phyloP scores from a whole-genome alignment of 2,888 invertebrate species.

The Blomia tropicalis region DNA sequence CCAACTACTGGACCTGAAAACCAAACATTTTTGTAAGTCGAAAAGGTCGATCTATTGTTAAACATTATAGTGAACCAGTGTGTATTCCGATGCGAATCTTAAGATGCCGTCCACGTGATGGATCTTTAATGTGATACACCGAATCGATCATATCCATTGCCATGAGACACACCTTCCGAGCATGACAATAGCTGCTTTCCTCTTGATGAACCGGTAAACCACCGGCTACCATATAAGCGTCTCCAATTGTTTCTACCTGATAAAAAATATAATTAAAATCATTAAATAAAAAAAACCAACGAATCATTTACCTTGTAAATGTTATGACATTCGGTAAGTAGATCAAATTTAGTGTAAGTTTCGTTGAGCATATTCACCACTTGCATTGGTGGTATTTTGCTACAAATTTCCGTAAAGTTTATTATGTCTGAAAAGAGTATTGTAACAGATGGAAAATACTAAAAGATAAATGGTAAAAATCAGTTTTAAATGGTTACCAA shows the following conservation, averaged over 20 bases:
- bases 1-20: conserved; percentile 53
- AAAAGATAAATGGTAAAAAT: conserved; percentile 30
- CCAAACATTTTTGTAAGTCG: not conserved
- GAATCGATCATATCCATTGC: conserved; percentile 89
- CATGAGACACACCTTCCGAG: conserved; percentile 83
- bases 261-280: not conserved
- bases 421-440: conserved; percentile 95
- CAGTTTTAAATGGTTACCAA: not conserved
- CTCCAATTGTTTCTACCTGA: conserved; percentile 90
- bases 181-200: conserved; percentile 71
- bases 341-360: conserved; percentile 95
- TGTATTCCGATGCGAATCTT: conserved; percentile 36
- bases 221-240: conserved; percentile 94
- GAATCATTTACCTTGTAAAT: conserved; percentile 65
- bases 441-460: conserved; percentile 92
- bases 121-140: conserved; percentile 76
- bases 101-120: conserved; percentile 53
- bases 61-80: conserved; percentile 3
- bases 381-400: conserved; percentile 86
- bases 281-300: not conserved
- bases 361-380: conserved; percentile 89
- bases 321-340: conserved; percentile 71
- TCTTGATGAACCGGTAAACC: conserved; percentile 52
- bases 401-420: conserved; percentile 91
- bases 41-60: not conserved